Evolutionary conservation across 2,113 vertebrate species (phyloP).

Genomic region (Pholis gunnellus): DNA sequence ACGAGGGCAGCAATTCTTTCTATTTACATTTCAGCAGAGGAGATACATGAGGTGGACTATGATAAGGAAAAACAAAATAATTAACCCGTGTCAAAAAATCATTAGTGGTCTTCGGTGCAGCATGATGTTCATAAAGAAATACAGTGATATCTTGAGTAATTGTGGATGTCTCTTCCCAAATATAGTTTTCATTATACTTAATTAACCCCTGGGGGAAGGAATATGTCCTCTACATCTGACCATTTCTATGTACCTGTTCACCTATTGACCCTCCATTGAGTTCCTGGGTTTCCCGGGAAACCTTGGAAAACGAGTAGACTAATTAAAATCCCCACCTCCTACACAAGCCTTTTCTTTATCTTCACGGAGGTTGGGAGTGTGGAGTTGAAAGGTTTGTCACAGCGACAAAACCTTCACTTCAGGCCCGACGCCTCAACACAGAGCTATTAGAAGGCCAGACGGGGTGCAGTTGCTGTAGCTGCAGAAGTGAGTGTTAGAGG

Average conservation of each 20-base stretch:
- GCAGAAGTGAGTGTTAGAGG: constrained; percentile 9
- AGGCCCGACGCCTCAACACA: neutral
- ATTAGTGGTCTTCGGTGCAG: neutral
- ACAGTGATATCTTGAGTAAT: neutral
- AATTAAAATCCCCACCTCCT: constrained; percentile 5
- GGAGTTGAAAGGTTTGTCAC: neutral
- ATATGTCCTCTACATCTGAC: neutral
- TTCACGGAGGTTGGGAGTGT: neutral
- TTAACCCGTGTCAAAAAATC: neutral
- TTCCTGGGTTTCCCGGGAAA: neutral
- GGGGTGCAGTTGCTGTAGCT: constrained; percentile 12
- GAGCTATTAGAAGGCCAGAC: neutral
- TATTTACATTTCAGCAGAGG: neutral
- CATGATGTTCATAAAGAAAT: neutral
- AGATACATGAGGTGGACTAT: neutral
- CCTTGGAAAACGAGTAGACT: neutral
- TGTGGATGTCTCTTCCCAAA: neutral
- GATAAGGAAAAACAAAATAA: neutral
- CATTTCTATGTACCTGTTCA: constrained; percentile 2
- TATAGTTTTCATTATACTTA: neutral
- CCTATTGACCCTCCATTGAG: neutral
- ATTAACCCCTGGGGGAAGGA: neutral
- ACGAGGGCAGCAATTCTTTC: neutral
- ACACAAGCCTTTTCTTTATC: neutral
- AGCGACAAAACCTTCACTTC: neutral